Evolutionary conservation across 2,888 invertebrate genomes (phyloP).

Genomic region (Junonia oenone): DNA sequence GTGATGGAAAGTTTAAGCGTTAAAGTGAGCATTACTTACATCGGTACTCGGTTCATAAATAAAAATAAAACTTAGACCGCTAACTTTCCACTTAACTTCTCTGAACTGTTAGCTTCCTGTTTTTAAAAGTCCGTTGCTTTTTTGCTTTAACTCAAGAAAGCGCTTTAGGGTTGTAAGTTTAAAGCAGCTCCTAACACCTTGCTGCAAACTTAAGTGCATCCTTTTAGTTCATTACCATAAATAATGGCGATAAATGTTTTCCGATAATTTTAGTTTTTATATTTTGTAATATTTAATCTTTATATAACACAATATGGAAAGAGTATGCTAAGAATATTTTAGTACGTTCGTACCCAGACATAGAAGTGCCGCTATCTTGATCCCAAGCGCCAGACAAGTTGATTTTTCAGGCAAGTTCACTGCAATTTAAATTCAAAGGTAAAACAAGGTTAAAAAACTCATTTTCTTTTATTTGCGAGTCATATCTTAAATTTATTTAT

Average conservation of each 20-base stretch:
- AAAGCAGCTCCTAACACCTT: conserved; percentile 69
- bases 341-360: not conserved
- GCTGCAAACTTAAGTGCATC: conserved; percentile 42
- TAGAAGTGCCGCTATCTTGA: not conserved
- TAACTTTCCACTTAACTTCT: conserved; percentile 74
- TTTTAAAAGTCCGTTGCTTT: conserved; percentile 66
- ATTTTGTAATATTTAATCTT: not conserved
- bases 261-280: not conserved
- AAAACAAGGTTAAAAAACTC: conserved; percentile 2
- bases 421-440: conserved; percentile 12
- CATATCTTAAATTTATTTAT: not conserved
- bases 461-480: conserved; percentile 7
- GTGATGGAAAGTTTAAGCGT: conserved; percentile 34
- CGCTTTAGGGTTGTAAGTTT: conserved; percentile 67
- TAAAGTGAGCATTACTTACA: conserved; percentile 50
- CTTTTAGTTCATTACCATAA: conserved; percentile 32
- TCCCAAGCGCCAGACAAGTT: conserved; percentile 37
- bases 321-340: not conserved
- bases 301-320: not conserved
- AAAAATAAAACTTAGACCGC: conserved; percentile 57
- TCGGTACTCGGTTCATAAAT: conserved; percentile 56
- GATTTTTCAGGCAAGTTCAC: conserved; percentile 40
- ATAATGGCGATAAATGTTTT: conserved; percentile 16
- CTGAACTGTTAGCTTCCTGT: conserved; percentile 73
- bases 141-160: conserved; percentile 56